Conservation (phyloP, 2,113 vertebrate genomes). For the Tautogolabrus adspersus region DNA sequence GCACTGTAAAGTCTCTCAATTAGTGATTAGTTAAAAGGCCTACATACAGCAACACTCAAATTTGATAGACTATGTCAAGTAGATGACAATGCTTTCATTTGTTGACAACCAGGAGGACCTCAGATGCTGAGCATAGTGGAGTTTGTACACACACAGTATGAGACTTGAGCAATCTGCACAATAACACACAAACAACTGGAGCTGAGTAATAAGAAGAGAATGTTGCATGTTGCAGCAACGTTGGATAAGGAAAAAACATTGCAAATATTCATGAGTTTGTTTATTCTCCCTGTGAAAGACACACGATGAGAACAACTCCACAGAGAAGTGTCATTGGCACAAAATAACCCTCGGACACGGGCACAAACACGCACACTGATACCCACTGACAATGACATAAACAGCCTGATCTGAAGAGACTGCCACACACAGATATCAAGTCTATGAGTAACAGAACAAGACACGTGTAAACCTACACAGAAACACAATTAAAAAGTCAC, state of each 20-base stretch:
- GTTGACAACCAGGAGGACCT: not conserved
- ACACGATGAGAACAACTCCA: slow-evolving; percentile 38
- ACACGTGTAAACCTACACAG: no score
- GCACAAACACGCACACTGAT: not conserved
- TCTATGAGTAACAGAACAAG: no score
- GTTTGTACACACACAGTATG: not conserved
- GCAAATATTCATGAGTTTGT: slow-evolving; percentile 70
- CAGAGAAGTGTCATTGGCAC: slow-evolving; percentile 27
- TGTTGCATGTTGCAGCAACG: slow-evolving; percentile 8
- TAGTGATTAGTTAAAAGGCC: no score
- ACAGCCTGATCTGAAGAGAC: no score
- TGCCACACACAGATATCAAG: no score
- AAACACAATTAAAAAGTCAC: no score
- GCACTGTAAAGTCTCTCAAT: no score
- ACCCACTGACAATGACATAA: not conserved
- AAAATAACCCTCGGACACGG: slow-evolving; percentile 24
- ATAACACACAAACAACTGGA: slow-evolving; percentile 20
- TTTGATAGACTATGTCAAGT: no score
- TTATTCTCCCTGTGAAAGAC: slow-evolving; percentile 51
- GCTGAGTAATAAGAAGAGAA: slow-evolving; percentile 61
- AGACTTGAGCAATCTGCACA: slow-evolving; percentile 1
- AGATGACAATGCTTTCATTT: slow-evolving; percentile 31
- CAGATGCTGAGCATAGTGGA: not conserved
- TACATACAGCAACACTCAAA: no score
- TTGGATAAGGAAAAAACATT: slow-evolving; percentile 49